phyloP scores from a whole-genome alignment of 2,113 vertebrate species.

The Girardinichthys multiradiatus region DNA sequence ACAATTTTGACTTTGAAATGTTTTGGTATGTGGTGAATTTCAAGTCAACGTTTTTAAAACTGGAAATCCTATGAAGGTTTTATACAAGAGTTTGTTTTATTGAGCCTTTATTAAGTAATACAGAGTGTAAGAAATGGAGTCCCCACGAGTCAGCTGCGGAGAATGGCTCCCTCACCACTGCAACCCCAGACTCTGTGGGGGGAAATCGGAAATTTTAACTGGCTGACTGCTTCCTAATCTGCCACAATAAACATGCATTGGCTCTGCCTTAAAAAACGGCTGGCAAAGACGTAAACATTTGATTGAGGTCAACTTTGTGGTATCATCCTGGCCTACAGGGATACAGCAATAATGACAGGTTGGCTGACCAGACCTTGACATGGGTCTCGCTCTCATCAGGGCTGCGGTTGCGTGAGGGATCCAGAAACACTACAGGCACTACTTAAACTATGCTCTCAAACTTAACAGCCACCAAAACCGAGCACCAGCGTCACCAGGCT shows the following conservation, averaged over 20 bases:
- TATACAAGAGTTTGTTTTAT: constrained; percentile 62
- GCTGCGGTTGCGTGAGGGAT: constrained; percentile 52
- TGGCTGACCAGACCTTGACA: constrained; percentile 75
- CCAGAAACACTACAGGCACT: constrained; percentile 57
- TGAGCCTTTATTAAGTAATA: constrained; percentile 72
- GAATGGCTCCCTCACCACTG: constrained; percentile 29
- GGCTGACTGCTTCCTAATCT: constrained; percentile 58
- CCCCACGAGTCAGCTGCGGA: constrained; percentile 28
- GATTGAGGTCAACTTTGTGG: constrained; percentile 63
- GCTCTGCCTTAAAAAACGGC: constrained; percentile 48
- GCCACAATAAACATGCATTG: constrained; percentile 49
- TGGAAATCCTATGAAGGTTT: constrained; percentile 27
- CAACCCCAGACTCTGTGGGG: constrained; percentile 56
- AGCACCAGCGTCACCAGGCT: constrained; percentile 32
- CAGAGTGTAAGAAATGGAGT: constrained; percentile 53
- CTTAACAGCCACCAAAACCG: constrained; percentile 62
- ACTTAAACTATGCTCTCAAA: constrained; percentile 60
- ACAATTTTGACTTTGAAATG: neutral
- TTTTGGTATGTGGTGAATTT: neutral
- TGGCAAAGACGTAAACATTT: constrained; percentile 64
- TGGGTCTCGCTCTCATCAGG: constrained; percentile 63
- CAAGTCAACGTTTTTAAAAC: neutral
- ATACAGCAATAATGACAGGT: constrained; percentile 64
- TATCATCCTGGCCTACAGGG: constrained; percentile 46
- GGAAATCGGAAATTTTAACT: constrained; percentile 58